Percentiles rank a stretch among this genome's conserved stretches.
Conservation (phyloP, 1,140 invertebrate species). For the Chionoecetes opilio region DNA sequence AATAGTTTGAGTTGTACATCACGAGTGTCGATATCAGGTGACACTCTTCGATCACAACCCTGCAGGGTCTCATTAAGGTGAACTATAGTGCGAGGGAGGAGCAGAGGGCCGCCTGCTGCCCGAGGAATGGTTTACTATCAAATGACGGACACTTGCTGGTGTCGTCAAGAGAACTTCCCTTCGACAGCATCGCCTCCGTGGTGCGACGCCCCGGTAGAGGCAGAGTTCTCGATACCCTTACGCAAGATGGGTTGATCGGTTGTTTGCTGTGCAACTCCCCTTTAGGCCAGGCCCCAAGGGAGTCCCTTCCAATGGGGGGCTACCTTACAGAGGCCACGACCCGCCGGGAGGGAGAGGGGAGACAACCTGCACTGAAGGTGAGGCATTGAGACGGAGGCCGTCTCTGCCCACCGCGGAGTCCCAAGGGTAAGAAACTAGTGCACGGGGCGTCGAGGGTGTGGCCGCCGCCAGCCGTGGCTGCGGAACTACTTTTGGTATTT, state of each 20-base stretch:
- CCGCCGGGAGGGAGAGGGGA: background rate
- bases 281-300: background rate
- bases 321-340: background rate
- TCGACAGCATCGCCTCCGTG: no score
- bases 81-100: background rate
- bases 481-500: no score
- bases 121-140: background rate
- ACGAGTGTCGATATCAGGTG: background rate
- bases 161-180: background rate
- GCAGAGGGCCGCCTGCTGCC: background rate
- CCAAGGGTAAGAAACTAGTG: no score
- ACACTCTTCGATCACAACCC: background rate
- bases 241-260: background rate
- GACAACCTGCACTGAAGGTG: background rate
- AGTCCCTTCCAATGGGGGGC: background rate
- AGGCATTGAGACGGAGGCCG: background rate
- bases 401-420: no score
- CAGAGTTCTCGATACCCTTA: no score
- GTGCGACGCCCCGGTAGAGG: no score
- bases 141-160: background rate
- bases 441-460: no score
- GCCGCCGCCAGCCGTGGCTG: no score
- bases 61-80: background rate
- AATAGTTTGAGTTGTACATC: background rate
- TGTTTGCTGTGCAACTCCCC: slow-evolving; percentile 7